Base-by-base conservation (phyloP, 2,888 invertebrate genomes). In the Craniophora ligustri region DNA sequence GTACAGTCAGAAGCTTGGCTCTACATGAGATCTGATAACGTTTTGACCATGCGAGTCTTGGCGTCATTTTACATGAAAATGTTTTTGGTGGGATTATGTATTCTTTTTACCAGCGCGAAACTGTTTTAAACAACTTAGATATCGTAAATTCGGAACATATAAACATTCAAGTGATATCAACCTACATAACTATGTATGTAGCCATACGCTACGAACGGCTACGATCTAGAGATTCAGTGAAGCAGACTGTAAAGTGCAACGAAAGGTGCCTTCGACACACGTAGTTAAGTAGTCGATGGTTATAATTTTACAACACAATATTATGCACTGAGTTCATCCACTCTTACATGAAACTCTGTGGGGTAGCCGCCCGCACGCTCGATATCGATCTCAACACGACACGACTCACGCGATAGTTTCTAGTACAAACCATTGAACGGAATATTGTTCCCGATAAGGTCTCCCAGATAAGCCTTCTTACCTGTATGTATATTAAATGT, bases 321-420 rank as follows among this genome's bases (percentile, higher is more conserved):
- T n/a, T n/a, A 62, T 70, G 70, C 72, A 64, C 57, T 61, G 50
- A 62, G 75, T 68, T 73, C 58, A 67, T 59, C 55, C 50, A 72
- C 63, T 76, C 53, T 66, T 63, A 50, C 66, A 54, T 65, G 40
- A 63, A 76, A 66, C 67, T 57, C 56, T 61, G 58, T 56, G 81
- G 81, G 87, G 86, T 86, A 85, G 82, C 77, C 82, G 84, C 65
- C 78, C 84, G 81, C 74, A 70, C 74, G 78, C 59, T 84, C 78
- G 70, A 79, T 87, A 87, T 87, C 85, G 87, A 87, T 87, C 86
- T 66, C 46, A 46, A 67, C 70, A 63, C 66, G 41, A 66, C 76
- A 55, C 77, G 61, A 77, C 82, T 79, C 87, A 85, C 86, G 86
- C 86, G 83, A 85, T 84, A 71, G 63, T 75, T 69, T 72, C 69